Base-by-base conservation (phyloP, 2,888 invertebrate species). In the Cyclophora albipunctata region DNA sequence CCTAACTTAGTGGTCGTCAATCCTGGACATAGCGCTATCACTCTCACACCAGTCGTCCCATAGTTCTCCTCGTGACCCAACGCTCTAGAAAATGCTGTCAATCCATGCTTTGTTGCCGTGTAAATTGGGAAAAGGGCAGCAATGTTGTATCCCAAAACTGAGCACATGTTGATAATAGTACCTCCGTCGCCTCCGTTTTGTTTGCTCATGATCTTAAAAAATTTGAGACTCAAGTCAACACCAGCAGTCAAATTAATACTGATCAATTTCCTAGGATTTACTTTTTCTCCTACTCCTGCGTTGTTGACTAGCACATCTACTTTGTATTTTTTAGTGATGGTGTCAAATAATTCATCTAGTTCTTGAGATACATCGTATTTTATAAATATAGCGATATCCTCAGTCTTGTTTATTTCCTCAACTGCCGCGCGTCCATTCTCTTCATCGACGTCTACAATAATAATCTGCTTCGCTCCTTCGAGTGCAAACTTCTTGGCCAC, bases 81-180 rank as follows among this genome's bases (percentile, higher is more conserved):
- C 3, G 90, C 89, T 49, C 81, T 84, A 7, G 87, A 86, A 55
- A 91, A 78, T 3, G 90, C 90, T 52, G 86, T 71, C 3, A 91
- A 88, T 5, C 90, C 90, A 52, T 85, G 89, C 68, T 92, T 92
- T 0, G 92, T 91, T 1, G 91, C 90, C 34, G 90, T 88, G 66
- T 92, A 92, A 7, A 90, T 20, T 73, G 0, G 92, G 92, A 7
- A 86, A 66, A 35, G 81, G 88, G 35, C 85, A 85, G 42, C 88
- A 77, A 90, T 73, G 60, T 82, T 77, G 45, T 88, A 81, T 0
- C 92, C 92, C 52, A 90, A 86, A 34, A 91, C 89, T 0, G 93
- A 92, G 1, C 91, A 86, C 34, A 92, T 78, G 20, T 20, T 20
- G 20, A 67, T 94, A 45, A 93, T 89, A 0, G 90, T 87, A 1